Conservation (phyloP, 2,113 vertebrate genomes). For the Serilophus lunatus region DNA sequence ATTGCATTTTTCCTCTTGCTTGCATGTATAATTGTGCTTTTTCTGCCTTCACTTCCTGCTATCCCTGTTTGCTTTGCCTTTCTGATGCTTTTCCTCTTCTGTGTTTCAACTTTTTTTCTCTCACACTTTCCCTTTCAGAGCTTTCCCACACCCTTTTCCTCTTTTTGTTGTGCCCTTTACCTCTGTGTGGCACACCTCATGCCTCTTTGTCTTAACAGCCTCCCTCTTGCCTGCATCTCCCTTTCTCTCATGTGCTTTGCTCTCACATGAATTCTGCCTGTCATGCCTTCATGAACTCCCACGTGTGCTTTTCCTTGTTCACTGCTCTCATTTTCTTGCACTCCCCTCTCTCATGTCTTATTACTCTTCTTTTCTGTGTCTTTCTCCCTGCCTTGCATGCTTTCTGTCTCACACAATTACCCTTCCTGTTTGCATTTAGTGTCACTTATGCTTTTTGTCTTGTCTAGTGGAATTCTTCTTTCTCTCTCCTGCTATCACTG, state of each 20-base stretch:
- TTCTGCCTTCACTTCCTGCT: neutral
- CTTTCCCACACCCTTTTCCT: neutral
- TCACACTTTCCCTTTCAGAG: neutral
- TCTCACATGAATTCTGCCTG: neutral
- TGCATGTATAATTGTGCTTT: neutral
- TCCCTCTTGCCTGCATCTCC: neutral
- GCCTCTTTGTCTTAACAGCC: neutral
- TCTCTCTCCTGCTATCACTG: neutral
- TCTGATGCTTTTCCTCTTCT: neutral
- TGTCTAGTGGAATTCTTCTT: neutral
- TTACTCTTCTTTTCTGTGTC: neutral
- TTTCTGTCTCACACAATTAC: neutral
- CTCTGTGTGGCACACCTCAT: neutral
- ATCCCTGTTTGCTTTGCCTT: neutral
- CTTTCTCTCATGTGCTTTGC: neutral
- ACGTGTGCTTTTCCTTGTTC: neutral
- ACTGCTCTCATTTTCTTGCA: neutral
- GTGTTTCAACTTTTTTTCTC: neutral
- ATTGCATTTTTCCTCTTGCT: neutral
- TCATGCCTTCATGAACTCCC: neutral
- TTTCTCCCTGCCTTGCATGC: neutral
- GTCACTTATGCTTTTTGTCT: neutral
- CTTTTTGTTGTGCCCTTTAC: neutral
- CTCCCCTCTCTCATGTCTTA: fast-evolving
- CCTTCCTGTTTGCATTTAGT: neutral